Conservation (phyloP, 2,113 vertebrate genomes). For the Cyprinodon tularosa region DNA sequence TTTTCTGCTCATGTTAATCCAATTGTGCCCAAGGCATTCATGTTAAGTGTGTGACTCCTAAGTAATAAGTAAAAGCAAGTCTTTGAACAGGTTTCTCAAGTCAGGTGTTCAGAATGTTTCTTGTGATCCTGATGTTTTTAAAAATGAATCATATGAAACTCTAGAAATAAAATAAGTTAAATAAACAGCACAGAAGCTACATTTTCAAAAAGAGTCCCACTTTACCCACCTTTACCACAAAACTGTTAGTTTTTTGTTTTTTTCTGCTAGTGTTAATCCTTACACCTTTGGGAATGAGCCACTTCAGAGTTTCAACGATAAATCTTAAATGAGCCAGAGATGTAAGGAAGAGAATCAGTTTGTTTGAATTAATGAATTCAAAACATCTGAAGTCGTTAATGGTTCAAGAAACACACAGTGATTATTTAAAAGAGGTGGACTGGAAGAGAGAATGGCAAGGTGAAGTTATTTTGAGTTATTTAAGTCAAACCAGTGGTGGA, state of each 20-base stretch:
- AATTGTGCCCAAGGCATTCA: too few species aligned
- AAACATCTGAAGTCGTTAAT: neutral
- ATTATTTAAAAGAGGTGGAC: neutral
- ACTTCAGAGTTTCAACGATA: neutral
- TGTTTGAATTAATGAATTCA: neutral
- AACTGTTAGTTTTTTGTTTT: neutral
- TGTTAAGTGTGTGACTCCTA: too few species aligned
- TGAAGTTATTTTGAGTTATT: neutral
- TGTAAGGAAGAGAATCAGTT: neutral
- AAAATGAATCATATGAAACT: too few species aligned
- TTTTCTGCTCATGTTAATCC: neutral
- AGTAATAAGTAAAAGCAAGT: too few species aligned
- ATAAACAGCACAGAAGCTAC: too few species aligned
- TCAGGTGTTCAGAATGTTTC: too few species aligned
- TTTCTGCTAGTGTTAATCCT: neutral
- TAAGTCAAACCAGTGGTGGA: neutral
- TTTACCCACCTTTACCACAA: too few species aligned
- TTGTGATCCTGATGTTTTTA: too few species aligned
- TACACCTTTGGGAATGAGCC: neutral
- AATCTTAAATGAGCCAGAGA: neutral
- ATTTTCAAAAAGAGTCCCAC: too few species aligned
- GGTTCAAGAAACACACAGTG: neutral
- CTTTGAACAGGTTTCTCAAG: too few species aligned
- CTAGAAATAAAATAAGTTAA: too few species aligned
- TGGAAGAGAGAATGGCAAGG: neutral